Conservation (phyloP, 1,140 invertebrate species). For the Sarcophaga bullata region DNA sequence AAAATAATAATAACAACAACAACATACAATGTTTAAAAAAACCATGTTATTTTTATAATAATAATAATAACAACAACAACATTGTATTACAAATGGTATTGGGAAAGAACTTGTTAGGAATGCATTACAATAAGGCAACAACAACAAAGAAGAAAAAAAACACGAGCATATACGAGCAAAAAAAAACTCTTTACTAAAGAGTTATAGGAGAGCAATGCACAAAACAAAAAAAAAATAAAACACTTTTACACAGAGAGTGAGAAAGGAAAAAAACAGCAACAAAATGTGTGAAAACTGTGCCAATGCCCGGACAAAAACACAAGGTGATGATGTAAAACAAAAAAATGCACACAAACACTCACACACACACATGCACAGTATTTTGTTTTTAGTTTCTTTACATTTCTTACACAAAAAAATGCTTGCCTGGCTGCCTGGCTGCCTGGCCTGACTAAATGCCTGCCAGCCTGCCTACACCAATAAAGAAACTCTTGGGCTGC, state of each 20-base stretch:
- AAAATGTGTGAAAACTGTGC: conserved; percentile 30
- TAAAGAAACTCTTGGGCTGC: conserved; percentile 20
- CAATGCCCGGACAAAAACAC: conserved; percentile 39
- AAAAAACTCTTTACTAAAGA: too few relatives aligned
- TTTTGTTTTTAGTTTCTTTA: neutral
- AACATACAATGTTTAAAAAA: neutral
- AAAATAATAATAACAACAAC: neutral
- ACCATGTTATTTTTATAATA: too few relatives aligned
- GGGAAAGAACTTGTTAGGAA: conserved; percentile 23
- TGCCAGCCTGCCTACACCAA: conserved; percentile 1
- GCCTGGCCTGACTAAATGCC: neutral
- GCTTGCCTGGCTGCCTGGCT: neutral
- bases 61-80: neutral
- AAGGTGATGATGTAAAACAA: conserved; percentile 39
- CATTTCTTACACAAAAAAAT: neutral
- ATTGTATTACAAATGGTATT: neutral
- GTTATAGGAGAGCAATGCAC: too few relatives aligned
- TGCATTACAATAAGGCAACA: neutral
- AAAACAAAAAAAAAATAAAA: neutral
- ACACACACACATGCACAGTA: too few relatives aligned
- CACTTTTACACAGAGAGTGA: conserved; percentile 4
- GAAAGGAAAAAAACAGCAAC: neutral
- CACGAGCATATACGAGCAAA: too few relatives aligned
- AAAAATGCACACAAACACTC: neutral
- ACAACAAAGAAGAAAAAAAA: too few relatives aligned